These are phyloP conservation scores for Galaxea fascicularis DNA, from an alignment of 92 coral and sea anemone genomes.

Conservation along the genomic window DNA sequence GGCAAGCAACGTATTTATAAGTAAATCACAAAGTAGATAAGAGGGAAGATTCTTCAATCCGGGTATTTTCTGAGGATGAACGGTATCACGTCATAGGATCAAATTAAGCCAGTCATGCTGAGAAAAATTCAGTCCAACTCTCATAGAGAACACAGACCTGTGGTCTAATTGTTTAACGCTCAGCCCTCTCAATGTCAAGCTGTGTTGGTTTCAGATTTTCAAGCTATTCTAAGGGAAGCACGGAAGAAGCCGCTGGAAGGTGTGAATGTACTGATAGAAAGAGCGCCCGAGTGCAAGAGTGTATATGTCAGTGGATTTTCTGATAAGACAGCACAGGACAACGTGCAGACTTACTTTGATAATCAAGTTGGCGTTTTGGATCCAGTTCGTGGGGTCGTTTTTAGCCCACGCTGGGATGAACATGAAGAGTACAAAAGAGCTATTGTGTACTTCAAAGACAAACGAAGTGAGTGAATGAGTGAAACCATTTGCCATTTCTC, in stretches of 20 bases:
- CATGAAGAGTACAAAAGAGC: constrained; percentile 23
- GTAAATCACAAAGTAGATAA: too few species aligned
- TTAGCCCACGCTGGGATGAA: constrained; percentile 10
- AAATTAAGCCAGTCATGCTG: background rate
- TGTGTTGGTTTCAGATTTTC: constrained; percentile 29
- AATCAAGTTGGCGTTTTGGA: background rate
- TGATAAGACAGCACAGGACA: constrained; percentile 5
- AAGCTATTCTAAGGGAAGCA: background rate
- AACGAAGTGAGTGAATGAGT: background rate
- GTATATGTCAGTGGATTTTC: constrained; percentile 25
- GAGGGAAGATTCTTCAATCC: too few species aligned
- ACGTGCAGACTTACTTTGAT: constrained; percentile 21
- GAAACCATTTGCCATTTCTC: too few species aligned
- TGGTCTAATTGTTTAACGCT: background rate
- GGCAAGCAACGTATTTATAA: too few species aligned
- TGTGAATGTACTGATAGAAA: constrained; percentile 11
- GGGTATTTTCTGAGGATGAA: too few species aligned
- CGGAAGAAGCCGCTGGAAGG: constrained; percentile 5
- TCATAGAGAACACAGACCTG: background rate
- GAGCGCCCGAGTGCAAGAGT: constrained; percentile 43
- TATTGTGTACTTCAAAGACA: constrained; percentile 30
- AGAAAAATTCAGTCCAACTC: background rate
- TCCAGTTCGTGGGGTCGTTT: constrained; percentile 8
- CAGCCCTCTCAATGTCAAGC: too few species aligned
- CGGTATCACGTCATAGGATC: too few species aligned